Conservation (phyloP, 2,888 invertebrate species). For the Agonopterix subpropinquella region DNA sequence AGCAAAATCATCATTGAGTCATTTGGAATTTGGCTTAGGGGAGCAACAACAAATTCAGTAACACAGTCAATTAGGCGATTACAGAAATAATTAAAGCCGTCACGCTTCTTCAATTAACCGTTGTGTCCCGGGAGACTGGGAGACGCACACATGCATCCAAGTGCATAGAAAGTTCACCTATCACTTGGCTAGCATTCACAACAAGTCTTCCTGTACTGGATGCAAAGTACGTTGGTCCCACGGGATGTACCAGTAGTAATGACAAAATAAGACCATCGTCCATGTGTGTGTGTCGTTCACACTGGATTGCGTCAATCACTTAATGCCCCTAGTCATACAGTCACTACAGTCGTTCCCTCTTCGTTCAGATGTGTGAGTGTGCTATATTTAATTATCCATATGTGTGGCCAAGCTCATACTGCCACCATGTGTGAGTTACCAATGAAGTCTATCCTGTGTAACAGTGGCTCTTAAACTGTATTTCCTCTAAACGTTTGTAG, state of each 20-base stretch:
- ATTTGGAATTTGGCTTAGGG: background rate
- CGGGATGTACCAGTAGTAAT: constrained; percentile 63
- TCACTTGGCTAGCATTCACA: constrained; percentile 56
- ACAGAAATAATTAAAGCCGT: constrained; percentile 17
- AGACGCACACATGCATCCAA: constrained; percentile 24
- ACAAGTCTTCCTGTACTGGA: constrained; percentile 48
- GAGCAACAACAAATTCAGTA: background rate
- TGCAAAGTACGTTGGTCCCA: constrained; percentile 59
- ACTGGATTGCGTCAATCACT: constrained; percentile 64
- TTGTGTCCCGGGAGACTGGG: constrained; percentile 37
- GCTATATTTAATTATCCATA: constrained; percentile 66
- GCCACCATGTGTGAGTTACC: constrained; percentile 66
- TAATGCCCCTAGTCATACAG: constrained; percentile 34
- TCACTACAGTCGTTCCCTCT: constrained; percentile 49
- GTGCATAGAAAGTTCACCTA: constrained; percentile 34
- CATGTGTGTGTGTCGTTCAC: constrained; percentile 49
- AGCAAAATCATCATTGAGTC: background rate
- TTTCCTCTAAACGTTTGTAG: background rate
- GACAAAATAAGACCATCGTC: constrained; percentile 55
- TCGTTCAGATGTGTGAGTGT: constrained; percentile 43
- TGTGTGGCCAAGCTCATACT: constrained; percentile 55
- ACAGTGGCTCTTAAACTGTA: constrained; percentile 53
- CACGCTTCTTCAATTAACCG: constrained; percentile 34
- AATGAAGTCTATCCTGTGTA: constrained; percentile 62
- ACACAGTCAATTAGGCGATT: constrained; percentile 5